Evolutionary conservation across 2,797 vertebrate genomes (phyloP).

Genomic region (Cossypha polioptera): DNA sequence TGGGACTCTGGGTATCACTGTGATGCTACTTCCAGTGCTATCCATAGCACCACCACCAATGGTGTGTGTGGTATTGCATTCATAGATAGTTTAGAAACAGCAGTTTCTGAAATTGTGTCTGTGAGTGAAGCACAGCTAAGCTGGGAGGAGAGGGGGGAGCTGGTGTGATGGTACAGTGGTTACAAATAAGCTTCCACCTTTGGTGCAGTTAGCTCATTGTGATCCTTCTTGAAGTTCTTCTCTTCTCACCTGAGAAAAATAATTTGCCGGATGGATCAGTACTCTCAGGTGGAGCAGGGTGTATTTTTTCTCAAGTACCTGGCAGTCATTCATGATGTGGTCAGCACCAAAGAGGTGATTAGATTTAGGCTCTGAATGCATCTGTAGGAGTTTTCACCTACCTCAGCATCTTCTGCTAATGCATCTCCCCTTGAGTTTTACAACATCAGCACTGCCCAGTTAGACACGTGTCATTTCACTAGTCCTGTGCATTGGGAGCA

Average conservation of each 20-base stretch:
- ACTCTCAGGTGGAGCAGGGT: background rate
- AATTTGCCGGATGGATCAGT: fast-evolving
- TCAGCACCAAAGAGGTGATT: background rate
- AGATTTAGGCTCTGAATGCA: background rate
- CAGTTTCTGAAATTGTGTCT: background rate
- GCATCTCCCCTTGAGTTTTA: background rate
- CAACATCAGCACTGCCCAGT: background rate
- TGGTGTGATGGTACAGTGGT: background rate
- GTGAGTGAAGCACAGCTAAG: background rate
- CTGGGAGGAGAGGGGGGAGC: background rate
- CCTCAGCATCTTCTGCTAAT: background rate
- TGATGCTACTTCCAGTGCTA: background rate
- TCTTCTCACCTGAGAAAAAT: background rate
- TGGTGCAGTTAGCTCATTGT: background rate
- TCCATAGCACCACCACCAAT: background rate
- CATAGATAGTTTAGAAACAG: background rate
- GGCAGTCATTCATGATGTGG: background rate
- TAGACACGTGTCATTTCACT: fast-evolving
- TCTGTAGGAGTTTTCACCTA: background rate
- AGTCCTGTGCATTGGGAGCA: fast-evolving
- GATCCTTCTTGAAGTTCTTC: background rate
- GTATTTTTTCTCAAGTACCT: background rate
- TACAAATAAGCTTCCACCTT: background rate
- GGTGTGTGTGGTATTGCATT: background rate
- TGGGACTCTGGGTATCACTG: background rate